Evolutionary conservation across 2,113 vertebrate species (phyloP).

Genomic region (Eolophus roseicapilla): DNA sequence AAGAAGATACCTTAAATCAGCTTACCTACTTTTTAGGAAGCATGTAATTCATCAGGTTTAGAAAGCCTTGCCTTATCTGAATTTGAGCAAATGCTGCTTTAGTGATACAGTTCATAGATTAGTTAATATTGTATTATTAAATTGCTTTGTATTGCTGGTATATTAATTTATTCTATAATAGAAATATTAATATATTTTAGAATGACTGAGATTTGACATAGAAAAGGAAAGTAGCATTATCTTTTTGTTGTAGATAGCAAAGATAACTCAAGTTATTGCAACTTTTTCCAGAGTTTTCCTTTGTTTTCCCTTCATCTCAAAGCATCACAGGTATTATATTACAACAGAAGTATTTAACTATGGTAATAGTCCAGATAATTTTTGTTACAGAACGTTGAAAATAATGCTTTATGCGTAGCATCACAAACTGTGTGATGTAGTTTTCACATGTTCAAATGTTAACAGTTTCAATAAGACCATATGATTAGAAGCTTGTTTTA

Average conservation of each 20-base stretch:
- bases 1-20: not conserved
- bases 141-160: not conserved
- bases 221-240: not conserved
- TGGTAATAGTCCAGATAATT: not conserved
- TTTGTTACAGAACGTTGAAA: not conserved
- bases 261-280: not conserved
- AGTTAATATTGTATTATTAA: not conserved
- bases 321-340: not conserved
- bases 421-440: not conserved
- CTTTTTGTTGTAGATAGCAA: not conserved
- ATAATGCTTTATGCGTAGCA: not conserved
- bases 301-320: not conserved
- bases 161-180: not conserved
- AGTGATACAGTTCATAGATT: not conserved
- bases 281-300: not conserved
- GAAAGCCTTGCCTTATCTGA: not conserved
- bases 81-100: not conserved
- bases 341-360: not conserved
- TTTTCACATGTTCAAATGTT: not conserved
- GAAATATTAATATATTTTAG: not conserved
- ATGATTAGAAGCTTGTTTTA: accelerated
- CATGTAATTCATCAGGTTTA: not conserved
- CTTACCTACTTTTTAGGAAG: not conserved
- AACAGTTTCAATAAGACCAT: accelerated
- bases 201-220: not conserved